phyloP scores from a whole-genome alignment of 2,888 invertebrate genomes.

The Andrena chrysosceles region DNA sequence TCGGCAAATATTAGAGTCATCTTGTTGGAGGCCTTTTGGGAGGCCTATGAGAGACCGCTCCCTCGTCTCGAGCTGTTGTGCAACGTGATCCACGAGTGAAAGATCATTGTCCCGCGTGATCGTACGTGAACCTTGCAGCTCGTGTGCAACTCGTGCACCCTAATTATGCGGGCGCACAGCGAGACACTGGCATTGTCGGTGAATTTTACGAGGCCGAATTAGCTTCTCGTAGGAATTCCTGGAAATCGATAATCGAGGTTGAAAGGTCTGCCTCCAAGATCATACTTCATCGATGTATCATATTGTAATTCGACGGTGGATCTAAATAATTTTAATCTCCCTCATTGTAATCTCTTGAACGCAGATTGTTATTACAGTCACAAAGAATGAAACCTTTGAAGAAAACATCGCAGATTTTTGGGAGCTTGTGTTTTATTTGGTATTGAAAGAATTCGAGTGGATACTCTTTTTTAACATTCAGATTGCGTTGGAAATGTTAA shows the following conservation, averaged over 20 bases:
- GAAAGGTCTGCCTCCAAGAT: too few species aligned
- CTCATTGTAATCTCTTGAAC: too few species aligned
- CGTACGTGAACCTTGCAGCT: slow-evolving; percentile 52
- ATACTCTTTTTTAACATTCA: not conserved
- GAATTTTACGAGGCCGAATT: slow-evolving; percentile 20
- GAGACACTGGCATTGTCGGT: slow-evolving; percentile 15
- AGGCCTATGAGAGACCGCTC: slow-evolving; percentile 68
- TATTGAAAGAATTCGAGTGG: too few species aligned
- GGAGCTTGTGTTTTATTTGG: too few species aligned
- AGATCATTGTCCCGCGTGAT: slow-evolving; percentile 74
- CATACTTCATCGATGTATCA: too few species aligned
- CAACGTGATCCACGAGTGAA: slow-evolving; percentile 68
- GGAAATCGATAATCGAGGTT: not conserved
- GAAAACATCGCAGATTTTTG: too few species aligned
- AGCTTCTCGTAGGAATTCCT: slow-evolving; percentile 10
- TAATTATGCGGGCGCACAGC: slow-evolving; percentile 60
- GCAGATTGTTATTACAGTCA: too few species aligned
- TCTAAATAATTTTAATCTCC: too few species aligned
- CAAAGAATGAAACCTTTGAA: too few species aligned
- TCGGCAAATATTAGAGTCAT: slow-evolving; percentile 76
- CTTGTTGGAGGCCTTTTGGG: slow-evolving; percentile 61
- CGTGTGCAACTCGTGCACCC: slow-evolving; percentile 61
- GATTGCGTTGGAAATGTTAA: not conserved
- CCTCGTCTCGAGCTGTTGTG: slow-evolving; percentile 69
- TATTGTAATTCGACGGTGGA: too few species aligned